phyloP scores from a whole-genome alignment of 2,113 vertebrate species.

The Mus spicilegus region DNA sequence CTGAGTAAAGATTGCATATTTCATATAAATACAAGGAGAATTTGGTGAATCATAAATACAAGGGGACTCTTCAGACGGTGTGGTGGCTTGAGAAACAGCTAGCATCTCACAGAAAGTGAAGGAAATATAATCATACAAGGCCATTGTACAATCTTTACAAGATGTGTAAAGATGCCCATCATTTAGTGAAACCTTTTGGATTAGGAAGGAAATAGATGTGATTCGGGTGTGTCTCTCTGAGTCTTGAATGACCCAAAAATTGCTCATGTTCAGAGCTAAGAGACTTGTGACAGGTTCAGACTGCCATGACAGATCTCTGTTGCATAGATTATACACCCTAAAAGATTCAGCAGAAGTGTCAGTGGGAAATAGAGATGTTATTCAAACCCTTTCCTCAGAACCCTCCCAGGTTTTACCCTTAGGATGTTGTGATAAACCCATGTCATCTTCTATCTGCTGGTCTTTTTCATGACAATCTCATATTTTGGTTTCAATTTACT shows the following conservation, averaged over 20 bases:
- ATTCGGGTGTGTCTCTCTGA: neutral
- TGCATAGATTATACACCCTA: neutral
- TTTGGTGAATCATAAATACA: neutral
- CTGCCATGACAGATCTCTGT: neutral
- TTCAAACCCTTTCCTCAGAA: neutral
- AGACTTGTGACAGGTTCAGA: neutral
- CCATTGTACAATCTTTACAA: neutral
- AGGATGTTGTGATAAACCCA: neutral
- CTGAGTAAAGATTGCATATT: neutral
- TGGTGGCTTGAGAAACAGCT: neutral
- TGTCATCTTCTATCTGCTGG: neutral
- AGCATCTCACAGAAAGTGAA: neutral
- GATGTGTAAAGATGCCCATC: neutral
- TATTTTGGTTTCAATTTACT: conserved; percentile 3
- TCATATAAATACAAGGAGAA: neutral
- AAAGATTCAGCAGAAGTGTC: neutral
- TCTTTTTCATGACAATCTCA: neutral
- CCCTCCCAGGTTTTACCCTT: neutral
- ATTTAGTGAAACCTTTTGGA: neutral
- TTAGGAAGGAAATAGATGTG: neutral
- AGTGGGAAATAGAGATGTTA: neutral
- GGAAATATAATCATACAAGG: neutral
- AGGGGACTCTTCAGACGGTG: neutral
- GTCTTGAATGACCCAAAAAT: too few species aligned
- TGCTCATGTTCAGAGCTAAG: neutral